phyloP scores from a whole-genome alignment of 2,888 invertebrate species.

The Pachymerium ferrugineum region DNA sequence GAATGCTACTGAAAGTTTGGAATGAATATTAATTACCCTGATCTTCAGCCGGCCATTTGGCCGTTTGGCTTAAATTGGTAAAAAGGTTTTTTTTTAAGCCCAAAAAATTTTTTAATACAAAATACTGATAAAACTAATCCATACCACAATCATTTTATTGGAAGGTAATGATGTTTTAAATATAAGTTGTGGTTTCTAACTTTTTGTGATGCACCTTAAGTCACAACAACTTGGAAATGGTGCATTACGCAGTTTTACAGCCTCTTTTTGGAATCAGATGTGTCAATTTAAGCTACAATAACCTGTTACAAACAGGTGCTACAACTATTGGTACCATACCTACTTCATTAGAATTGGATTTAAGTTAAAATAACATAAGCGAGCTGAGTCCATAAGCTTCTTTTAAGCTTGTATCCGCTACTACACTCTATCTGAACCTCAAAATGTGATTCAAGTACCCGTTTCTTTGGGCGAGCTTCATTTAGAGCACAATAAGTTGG shows the following conservation, averaged over 20 bases:
- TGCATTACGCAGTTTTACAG: slow-evolving; percentile 75
- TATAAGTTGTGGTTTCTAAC: too few species aligned
- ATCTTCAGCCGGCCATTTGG: too few species aligned
- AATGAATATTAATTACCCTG: too few species aligned
- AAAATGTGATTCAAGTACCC: slow-evolving; percentile 57
- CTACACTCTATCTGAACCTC: slow-evolving; percentile 39
- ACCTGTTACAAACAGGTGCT: slow-evolving; percentile 65
- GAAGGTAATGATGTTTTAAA: too few species aligned
- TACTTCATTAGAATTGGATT: slow-evolving; percentile 71
- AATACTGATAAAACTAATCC: slow-evolving; percentile 71
- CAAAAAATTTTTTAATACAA: too few species aligned
- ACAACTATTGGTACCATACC: slow-evolving; percentile 80
- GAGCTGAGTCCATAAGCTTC: slow-evolving; percentile 45
- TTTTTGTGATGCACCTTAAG: slow-evolving; percentile 70
- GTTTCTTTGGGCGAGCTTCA: slow-evolving; percentile 65
- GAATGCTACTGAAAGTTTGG: too few species aligned
- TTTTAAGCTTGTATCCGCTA: slow-evolving; percentile 43
- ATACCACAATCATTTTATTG: slow-evolving; percentile 71
- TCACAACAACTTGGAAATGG: slow-evolving; percentile 67
- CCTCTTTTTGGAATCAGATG: slow-evolving; percentile 73
- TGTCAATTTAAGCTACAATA: slow-evolving; percentile 71
- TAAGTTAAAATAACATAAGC: slow-evolving; percentile 69
- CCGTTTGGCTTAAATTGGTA: too few species aligned
- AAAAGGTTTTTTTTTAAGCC: too few species aligned
- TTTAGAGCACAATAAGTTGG: slow-evolving; percentile 63